Percentiles rank a stretch among this genome's conserved stretches.
phyloP scores from a whole-genome alignment of 2,797 vertebrate species.

The Mus caroli region DNA sequence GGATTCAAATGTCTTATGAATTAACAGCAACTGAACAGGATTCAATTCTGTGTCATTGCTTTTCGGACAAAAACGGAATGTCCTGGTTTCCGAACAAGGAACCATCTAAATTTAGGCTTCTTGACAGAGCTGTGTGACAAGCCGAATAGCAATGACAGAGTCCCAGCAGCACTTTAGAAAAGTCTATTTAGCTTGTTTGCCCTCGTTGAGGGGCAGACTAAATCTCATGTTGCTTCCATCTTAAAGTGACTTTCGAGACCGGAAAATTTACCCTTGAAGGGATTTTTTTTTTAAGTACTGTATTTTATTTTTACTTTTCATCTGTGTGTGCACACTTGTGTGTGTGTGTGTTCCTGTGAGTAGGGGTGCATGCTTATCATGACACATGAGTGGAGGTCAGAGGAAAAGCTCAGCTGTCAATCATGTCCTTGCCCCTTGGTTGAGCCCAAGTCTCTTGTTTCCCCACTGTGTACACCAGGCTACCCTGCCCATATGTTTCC shows the following conservation, averaged over 20 bases:
- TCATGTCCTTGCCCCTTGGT: background rate
- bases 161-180: background rate
- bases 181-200: background rate
- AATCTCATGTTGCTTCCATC: background rate
- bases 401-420: background rate
- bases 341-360: background rate
- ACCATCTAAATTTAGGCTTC: constrained; percentile 48
- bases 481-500: background rate
- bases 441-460: background rate
- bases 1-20: constrained; percentile 48
- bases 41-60: constrained; percentile 61
- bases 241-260: constrained; percentile 7
- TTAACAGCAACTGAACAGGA: constrained; percentile 68
- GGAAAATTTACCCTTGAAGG: background rate
- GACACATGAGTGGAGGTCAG: background rate
- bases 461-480: background rate
- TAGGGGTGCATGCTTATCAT: background rate
- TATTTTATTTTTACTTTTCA: background rate
- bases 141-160: background rate
- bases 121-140: constrained; percentile 48
- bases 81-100: constrained; percentile 65
- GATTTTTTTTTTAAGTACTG: background rate
- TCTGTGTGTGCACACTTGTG: background rate
- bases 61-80: constrained; percentile 67
- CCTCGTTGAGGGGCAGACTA: background rate